These are phyloP conservation scores for Lasioglossum pauxillum DNA, from an alignment of 2,888 invertebrate species.

Conservation along the genomic window DNA sequence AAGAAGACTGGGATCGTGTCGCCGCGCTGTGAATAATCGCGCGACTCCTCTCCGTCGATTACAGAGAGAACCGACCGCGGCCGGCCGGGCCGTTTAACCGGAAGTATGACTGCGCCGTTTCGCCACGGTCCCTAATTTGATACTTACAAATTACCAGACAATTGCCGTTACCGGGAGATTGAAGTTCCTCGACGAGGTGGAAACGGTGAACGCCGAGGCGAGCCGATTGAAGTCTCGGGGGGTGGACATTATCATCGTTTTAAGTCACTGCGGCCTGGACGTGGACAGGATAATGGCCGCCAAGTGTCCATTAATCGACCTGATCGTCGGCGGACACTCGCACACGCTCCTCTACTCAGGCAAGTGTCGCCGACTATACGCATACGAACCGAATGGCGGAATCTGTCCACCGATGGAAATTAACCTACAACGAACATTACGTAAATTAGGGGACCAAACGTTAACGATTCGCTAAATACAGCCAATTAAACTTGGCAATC, in stretches of 20 bases:
- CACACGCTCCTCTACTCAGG: constrained; percentile 91
- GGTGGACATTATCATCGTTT: constrained; percentile 91
- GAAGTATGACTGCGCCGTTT: constrained; percentile 32
- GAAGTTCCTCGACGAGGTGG: constrained; percentile 89
- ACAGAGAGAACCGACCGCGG: not conserved
- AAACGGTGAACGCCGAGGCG: constrained; percentile 89
- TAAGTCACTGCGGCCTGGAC: constrained; percentile 93
- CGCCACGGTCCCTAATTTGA: constrained; percentile 21
- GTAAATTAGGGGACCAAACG: too few relatives aligned
- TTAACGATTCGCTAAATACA: too few relatives aligned
- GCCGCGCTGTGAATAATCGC: constrained; percentile 3
- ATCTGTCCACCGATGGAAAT: not conserved
- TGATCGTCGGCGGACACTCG: constrained; percentile 94
- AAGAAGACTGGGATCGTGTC: not conserved
- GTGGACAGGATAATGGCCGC: constrained; percentile 89
- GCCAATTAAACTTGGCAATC: too few relatives aligned
- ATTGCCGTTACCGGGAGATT: constrained; percentile 89
- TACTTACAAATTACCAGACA: constrained; percentile 84
- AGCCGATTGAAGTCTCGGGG: constrained; percentile 87
- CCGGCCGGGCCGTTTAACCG: constrained; percentile 25
- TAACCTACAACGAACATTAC: not conserved
- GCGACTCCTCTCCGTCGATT: constrained; percentile 10
- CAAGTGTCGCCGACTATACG: constrained; percentile 26
- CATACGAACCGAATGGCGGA: not conserved
- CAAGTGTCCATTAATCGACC: constrained; percentile 89